Evolutionary conservation across 2,113 vertebrate genomes (phyloP), one percentile per base, ranked within the genome.

Genomic region (Callithrix jacchus): DNA sequence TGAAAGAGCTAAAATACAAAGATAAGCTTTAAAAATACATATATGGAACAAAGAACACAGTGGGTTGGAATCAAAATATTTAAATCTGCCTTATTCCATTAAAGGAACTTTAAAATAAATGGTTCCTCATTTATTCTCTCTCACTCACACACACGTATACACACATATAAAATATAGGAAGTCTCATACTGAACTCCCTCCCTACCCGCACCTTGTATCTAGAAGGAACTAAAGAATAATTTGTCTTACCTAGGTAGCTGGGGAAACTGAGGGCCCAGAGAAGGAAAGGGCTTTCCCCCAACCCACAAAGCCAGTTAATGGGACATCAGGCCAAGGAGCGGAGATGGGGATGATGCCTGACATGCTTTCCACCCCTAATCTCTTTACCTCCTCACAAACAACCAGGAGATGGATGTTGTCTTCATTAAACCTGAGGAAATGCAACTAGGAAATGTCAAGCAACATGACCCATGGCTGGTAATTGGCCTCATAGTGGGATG

Each of bases 51-150:
- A 95, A 95, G 82, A 91, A 81, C 93, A 73, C 80, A 71, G 37
- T 71, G 56, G 47, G 47, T 87, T 96, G 49, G 79, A 89, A 95
- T 89, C 52, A 93, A 95, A 98, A 95, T 97, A 96, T 94, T 96
- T 93, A 95, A 97, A 94, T 91, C 93, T 96, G 74, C 66, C 81
- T 71, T 95, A 68, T 81, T 96, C 84, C 77, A 87, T 87, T 93
- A 96, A 90, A 76, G 17, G 27, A 71, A 66, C 49, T 52, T 58
- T 92, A 80, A 82, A 96, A 89, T 52, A 54, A 87, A 70, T 12
- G 27, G 35, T 10, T 40, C 58, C 16, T 71, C 32, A 47, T 47
- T 30, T 21, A 21, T n/a, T n/a, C 52, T 88, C 8, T 66, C 32
- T 61, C 58, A 8, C 25, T n/a, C 30, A 20, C 42, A 56, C 11